These are phyloP conservation scores for Hydrotaea cyrtoneurina DNA, from an alignment of 2,888 invertebrate genomes.

Conservation along the genomic window DNA sequence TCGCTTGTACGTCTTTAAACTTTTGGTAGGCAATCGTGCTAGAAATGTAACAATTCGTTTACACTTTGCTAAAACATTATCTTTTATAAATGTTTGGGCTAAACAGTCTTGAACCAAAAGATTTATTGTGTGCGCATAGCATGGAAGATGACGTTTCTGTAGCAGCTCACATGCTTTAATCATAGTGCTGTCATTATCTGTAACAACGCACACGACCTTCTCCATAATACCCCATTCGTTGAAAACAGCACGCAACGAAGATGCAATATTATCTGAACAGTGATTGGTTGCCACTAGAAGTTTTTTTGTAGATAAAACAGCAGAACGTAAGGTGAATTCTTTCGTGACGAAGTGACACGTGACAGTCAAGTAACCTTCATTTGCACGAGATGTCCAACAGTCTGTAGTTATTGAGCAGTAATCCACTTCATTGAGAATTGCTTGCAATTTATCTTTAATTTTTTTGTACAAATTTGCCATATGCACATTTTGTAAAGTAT, in stretches of 20 bases:
- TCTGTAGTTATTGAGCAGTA: slow-evolving; percentile 39
- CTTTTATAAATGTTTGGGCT: not conserved
- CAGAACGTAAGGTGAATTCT: slow-evolving; percentile 17
- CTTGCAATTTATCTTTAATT: slow-evolving; percentile 48
- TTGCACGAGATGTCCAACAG: too few relatives aligned
- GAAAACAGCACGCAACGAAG: not conserved
- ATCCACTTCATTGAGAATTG: slow-evolving; percentile 49
- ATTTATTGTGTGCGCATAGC: slow-evolving; percentile 28
- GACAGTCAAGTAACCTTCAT: too few relatives aligned
- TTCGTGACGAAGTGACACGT: slow-evolving; percentile 34
- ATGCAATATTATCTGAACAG: slow-evolving; percentile 16
- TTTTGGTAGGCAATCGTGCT: slow-evolving; percentile 55
- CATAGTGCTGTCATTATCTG: slow-evolving; percentile 41
- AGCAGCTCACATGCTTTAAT: slow-evolving; percentile 17
- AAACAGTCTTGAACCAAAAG: slow-evolving; percentile 41
- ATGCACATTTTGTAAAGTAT: slow-evolving; percentile 66
- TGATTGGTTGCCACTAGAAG: not conserved
- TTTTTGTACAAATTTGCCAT: slow-evolving; percentile 18
- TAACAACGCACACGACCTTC: not conserved
- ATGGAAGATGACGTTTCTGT: slow-evolving; percentile 20
- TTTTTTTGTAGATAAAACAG: slow-evolving; percentile 36
- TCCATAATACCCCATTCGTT: slow-evolving; percentile 7
- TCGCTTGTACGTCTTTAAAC: slow-evolving; percentile 48
- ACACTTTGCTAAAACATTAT: slow-evolving; percentile 49
- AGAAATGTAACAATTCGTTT: slow-evolving; percentile 53